Base-by-base conservation (phyloP, 2,113 vertebrate species). In the Excalfactoria chinensis region DNA sequence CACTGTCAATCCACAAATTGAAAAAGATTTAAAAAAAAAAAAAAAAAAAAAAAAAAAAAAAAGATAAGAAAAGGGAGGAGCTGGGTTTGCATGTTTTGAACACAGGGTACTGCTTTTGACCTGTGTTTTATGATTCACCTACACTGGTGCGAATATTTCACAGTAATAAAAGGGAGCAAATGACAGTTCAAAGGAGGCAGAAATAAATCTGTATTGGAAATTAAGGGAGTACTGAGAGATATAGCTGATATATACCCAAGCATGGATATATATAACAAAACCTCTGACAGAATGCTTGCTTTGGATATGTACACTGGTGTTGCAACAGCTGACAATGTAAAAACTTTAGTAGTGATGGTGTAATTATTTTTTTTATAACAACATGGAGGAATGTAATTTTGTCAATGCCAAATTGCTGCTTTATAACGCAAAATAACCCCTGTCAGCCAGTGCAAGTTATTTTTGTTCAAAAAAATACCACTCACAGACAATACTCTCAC, bases 181-280 rank as follows among this genome's bases (percentile, higher is more conserved):
- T 0, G 11, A 55, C 70, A 89, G 89, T n/a, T 90, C 64, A 11
- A 44, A 92, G 72, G 63, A 69, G 51, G 56, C 18, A 40, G 82
- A 91, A 25, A 83, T 89, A 92, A 94, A 96, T 94, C 72, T 92
- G 7, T 71, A 11, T 40, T 0, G 1, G 87, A 92, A 93, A 91
- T 71, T 53, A 69, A 91, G 89, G 78, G 71, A 95, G 46, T 44
- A 34, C 30, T 83, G 71, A 76, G 78, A 87, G 71, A 79, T 67
- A n/a, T 17, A 53, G 79, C 60, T 84, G 73, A 94, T 80, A 74
- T 80, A 74, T 14, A 87, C 15, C 43, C 1, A 0, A 40, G 56
- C 43, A 32, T 1, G 8, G 58, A 55, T 59, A 63, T 70, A 25
- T 32, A 25, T 77, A 79, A 93, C 43, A 63, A 88, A 83, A 80